Evolutionary conservation across 2,888 invertebrate species (phyloP).

Genomic region (Brachycybe producta): DNA sequence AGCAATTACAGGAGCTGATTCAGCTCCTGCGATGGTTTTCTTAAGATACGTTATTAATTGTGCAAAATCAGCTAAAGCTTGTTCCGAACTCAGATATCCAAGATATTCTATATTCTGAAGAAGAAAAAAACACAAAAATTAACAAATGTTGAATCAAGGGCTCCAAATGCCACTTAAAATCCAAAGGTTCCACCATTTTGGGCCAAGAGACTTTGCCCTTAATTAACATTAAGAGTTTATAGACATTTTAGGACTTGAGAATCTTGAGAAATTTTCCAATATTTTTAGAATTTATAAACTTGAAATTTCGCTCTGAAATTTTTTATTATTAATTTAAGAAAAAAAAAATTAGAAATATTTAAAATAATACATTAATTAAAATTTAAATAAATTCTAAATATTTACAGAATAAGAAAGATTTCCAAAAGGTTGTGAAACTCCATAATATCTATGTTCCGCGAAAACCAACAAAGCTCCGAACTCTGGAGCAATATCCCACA

Average conservation of each 20-base stretch:
- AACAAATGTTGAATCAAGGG: neutral
- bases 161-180: neutral
- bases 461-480: constrained; percentile 72
- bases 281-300: too few species aligned
- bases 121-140: constrained; percentile 11
- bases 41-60: constrained; percentile 58
- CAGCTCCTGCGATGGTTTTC: constrained; percentile 32
- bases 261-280: neutral
- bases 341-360: too few species aligned
- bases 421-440: constrained; percentile 75
- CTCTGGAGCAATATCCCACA: constrained; percentile 77
- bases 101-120: constrained; percentile 11
- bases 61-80: constrained; percentile 88
- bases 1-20: constrained; percentile 64
- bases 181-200: too few species aligned
- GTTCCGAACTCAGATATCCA: constrained; percentile 48
- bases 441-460: constrained; percentile 95
- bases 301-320: too few species aligned
- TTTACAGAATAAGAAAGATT: constrained; percentile 47
- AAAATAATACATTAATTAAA: neutral
- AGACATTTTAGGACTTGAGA: too few species aligned
- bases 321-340: too few species aligned
- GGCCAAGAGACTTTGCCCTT: too few species aligned
- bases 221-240: too few species aligned
- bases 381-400: neutral